phyloP scores from a whole-genome alignment of 2,797 vertebrate species.

The Myotis vivesi region DNA sequence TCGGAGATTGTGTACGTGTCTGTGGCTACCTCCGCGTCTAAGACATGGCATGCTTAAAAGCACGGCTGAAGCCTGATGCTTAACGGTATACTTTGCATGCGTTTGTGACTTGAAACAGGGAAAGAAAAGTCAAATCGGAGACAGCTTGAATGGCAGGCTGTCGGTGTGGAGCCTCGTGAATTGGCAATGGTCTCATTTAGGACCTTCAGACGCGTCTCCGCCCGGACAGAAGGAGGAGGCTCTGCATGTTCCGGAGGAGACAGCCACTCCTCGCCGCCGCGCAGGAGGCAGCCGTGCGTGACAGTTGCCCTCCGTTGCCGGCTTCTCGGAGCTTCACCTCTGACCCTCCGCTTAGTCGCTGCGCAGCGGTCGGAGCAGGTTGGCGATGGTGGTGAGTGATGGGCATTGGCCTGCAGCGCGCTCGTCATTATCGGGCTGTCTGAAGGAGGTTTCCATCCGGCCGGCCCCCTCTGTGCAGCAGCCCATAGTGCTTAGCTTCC shows the following conservation, averaged over 20 bases:
- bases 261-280: constrained; percentile 89
- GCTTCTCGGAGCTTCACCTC: constrained; percentile 95
- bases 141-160: constrained; percentile 96
- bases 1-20: constrained; percentile 35
- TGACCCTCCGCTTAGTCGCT: constrained; percentile 89
- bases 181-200: constrained; percentile 92
- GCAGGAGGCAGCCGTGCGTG: constrained; percentile 92
- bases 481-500: constrained; percentile 92
- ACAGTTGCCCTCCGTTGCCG: constrained; percentile 98
- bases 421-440: constrained; percentile 94
- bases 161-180: constrained; percentile 90
- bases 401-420: constrained; percentile 90
- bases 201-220: constrained; percentile 86
- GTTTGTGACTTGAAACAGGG: constrained; percentile 88
- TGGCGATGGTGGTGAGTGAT: constrained; percentile 88
- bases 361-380: constrained; percentile 80
- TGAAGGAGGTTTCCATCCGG: constrained; percentile 88
- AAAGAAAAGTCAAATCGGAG: constrained; percentile 80
- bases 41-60: constrained; percentile 68
- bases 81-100: constrained; percentile 90
- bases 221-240: constrained; percentile 87
- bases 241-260: constrained; percentile 90
- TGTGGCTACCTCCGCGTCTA: constrained; percentile 40
- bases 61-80: constrained; percentile 74
- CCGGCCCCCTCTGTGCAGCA: constrained; percentile 91